Evolutionary conservation across 2,888 invertebrate genomes (phyloP).

Genomic region (Drosophila prolongata): DNA sequence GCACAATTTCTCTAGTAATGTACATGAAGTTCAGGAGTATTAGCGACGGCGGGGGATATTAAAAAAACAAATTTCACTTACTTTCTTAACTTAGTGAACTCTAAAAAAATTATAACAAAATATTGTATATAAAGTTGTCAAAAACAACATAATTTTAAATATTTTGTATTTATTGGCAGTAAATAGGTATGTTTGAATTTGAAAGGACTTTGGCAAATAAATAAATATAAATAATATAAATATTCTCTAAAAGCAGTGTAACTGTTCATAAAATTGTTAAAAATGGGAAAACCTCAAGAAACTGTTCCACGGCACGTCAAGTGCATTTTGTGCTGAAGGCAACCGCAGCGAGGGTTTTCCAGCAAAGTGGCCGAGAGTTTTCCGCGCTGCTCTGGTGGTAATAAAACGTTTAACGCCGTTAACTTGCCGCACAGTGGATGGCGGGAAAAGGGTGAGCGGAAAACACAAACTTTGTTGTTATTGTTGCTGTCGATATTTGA

Average conservation of each 20-base stretch:
- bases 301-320: constrained; percentile 17
- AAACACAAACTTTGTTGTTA: constrained; percentile 54
- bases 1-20: no score
- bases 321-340: constrained; percentile 36
- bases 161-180: no score
- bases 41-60: no score
- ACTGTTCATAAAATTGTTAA: not conserved
- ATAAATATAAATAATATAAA: no score
- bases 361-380: constrained; percentile 32
- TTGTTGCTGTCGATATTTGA: constrained; percentile 71
- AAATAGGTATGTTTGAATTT: no score
- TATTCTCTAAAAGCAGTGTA: not conserved
- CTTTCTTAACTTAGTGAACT: no score
- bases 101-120: no score
- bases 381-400: constrained; percentile 24
- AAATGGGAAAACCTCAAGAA: not conserved
- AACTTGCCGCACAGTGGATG: constrained; percentile 30
- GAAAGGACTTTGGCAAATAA: no score
- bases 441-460: not conserved
- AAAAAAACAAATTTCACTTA: no score
- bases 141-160: no score
- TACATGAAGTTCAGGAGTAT: no score
- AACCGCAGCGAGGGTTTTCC: constrained; percentile 18
- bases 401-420: constrained; percentile 61
- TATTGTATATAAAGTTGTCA: no score